phyloP scores from a whole-genome alignment of 1,140 invertebrate genomes.

The Branchinecta lindahli region DNA sequence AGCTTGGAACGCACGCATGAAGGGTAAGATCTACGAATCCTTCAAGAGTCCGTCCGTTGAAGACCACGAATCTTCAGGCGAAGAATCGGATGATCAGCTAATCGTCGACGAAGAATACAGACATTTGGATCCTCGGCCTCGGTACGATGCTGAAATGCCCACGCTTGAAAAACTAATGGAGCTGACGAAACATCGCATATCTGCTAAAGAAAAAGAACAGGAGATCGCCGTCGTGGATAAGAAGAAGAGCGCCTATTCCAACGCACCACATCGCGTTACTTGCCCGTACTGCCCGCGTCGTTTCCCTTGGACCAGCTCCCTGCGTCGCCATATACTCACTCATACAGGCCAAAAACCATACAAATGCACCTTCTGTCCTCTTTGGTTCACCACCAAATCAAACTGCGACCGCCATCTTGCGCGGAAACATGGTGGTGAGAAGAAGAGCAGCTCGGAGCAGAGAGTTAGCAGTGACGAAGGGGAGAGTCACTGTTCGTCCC shows the following conservation, averaged over 20 bases:
- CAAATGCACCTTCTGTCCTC: slow-evolving; percentile 75
- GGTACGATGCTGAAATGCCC: background rate
- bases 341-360: slow-evolving; percentile 93
- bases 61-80: background rate
- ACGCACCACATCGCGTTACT: slow-evolving; percentile 71
- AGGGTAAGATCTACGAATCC: slow-evolving; percentile 1
- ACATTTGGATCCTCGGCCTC: background rate
- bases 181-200: slow-evolving; percentile 13
- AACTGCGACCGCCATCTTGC: slow-evolving; percentile 88
- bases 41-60: background rate
- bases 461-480: slow-evolving; percentile 24
- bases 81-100: background rate
- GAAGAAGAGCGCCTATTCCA: slow-evolving; percentile 86
- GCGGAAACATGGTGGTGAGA: slow-evolving; percentile 50
- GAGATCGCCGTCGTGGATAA: slow-evolving; percentile 35
- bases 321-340: slow-evolving; percentile 77
- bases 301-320: slow-evolving; percentile 89
- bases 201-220: slow-evolving; percentile 17
- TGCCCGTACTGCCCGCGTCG: slow-evolving; percentile 81
- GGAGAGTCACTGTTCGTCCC: slow-evolving; percentile 48
- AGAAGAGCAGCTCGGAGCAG: slow-evolving; percentile 23
- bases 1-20: slow-evolving; percentile 52
- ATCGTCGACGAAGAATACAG: background rate
- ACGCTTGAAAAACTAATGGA: slow-evolving; percentile 12
- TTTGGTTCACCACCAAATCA: slow-evolving; percentile 89